These are phyloP conservation scores for Adela reaumurella DNA, from an alignment of 2,888 invertebrate genomes.

Conservation along the genomic window DNA sequence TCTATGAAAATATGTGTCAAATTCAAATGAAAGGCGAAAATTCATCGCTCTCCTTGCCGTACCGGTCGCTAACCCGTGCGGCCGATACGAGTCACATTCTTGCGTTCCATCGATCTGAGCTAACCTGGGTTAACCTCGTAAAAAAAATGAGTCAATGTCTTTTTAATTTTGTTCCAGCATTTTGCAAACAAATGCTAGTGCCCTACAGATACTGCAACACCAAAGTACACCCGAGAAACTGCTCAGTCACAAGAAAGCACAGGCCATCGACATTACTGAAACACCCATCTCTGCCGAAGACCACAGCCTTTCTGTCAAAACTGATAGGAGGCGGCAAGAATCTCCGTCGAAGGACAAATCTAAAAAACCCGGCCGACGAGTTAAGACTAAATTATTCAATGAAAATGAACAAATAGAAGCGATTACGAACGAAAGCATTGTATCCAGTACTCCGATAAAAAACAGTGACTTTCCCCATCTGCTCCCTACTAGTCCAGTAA, in stretches of 20 bases:
- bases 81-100: no score
- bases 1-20: background rate
- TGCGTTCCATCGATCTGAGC: no score
- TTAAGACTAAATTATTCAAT: constrained; percentile 39
- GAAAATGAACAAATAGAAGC: no score
- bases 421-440: no score
- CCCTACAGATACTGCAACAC: constrained; percentile 30
- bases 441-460: constrained; percentile 40
- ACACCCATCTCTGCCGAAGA: constrained; percentile 20
- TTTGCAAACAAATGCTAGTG: constrained; percentile 35
- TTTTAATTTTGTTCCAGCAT: constrained; percentile 24
- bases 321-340: constrained; percentile 24
- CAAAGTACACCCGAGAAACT: constrained; percentile 38
- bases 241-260: constrained; percentile 32
- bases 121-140: no score
- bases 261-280: constrained; percentile 35
- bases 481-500: constrained; percentile 28
- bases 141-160: constrained; percentile 1
- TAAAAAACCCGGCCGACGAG: constrained; percentile 24
- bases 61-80: background rate
- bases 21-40: no score
- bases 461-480: constrained; percentile 27
- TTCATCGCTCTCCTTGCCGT: no score
- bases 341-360: constrained; percentile 31
- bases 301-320: constrained; percentile 26